phyloP scores from a whole-genome alignment of 2,113 vertebrate species.

The Probosciger aterrimus region DNA sequence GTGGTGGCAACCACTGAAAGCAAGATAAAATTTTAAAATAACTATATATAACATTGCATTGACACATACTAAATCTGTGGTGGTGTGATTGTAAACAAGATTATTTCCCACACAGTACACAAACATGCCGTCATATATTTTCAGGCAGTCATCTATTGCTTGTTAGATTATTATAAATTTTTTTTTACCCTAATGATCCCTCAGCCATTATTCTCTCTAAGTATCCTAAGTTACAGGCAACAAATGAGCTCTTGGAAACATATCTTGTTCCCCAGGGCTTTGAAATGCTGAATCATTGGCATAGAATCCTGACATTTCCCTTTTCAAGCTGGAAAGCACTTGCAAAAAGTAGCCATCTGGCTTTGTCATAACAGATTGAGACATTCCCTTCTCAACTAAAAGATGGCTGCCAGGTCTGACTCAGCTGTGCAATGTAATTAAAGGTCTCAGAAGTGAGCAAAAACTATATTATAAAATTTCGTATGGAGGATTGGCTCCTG shows the following conservation, averaged over 20 bases:
- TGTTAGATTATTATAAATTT: not conserved
- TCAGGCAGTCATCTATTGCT: not conserved
- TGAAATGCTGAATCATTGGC: not conserved
- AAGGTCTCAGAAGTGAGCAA: constrained; percentile 9
- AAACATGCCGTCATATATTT: not conserved
- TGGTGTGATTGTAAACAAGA: constrained; percentile 1
- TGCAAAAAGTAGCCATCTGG: constrained; percentile 29
- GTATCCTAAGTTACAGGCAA: not conserved
- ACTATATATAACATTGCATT: not conserved
- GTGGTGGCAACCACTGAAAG: not conserved
- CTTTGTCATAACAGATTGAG: constrained; percentile 23
- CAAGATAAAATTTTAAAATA: constrained; percentile 3
- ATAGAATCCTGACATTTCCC: not conserved
- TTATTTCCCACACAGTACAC: not conserved
- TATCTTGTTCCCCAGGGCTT: not conserved
- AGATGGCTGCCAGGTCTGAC: constrained; percentile 7
- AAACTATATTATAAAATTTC: not conserved
- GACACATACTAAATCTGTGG: not conserved
- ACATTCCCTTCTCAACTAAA: not conserved
- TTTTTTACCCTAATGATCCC: not conserved
- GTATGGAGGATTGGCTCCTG: not conserved
- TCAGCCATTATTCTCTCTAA: not conserved
- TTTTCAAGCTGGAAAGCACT: constrained; percentile 10
- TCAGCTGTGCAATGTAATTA: constrained; percentile 10
- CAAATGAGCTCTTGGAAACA: not conserved